Evolutionary conservation across 2,113 vertebrate genomes (phyloP), one percentile per base, ranked within the genome.

Genomic region (Dipodomys ordii): DNA sequence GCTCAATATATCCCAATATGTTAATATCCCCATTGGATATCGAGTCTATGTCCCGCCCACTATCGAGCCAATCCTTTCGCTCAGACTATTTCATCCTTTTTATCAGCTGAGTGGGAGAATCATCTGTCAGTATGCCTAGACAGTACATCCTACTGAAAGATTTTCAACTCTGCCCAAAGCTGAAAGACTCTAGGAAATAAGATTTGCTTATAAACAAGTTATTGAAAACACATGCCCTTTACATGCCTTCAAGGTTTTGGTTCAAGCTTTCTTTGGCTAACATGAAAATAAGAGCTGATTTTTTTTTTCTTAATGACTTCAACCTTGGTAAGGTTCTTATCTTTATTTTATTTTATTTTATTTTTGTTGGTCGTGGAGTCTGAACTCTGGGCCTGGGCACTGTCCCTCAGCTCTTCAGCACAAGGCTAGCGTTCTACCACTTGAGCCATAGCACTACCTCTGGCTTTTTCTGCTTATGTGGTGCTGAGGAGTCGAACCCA

Each of bases 221-320:
- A 73, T 79, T 90, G 13, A 88, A 88, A 96, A 60, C 49, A 87
- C 3, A 18, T 3, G 60, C 30, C 23, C 90, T 88, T 64, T 39
- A 49, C 9, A 28, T 16, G 53, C 13, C 73, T 90, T 93, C 35
- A 83, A 91, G 49, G 80, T 88, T 92, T 69, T 57, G 73, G 49
- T 91, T 57, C 83, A 95, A 60, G 39, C 7, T 49, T 67, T 81
- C 64, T 68, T 78, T 93, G 84, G 87, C 64, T 49, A 35, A 83
- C 13, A 32, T 73, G 65, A 93, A 88, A 77, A 95, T 28, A 39
- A 77, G 46, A 81, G 49, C 74, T 94, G 32, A 73, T 28, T 39
- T 19, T 72, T 35, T 53, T 53, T 32, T 53, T 57, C 15, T 57
- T 64, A 64, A 25, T 64, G 20, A 25, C 62, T 23, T 64, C 4